Evolutionary conservation across 2,797 vertebrate species (phyloP), one percentile per base, ranked within the genome.

Genomic region (Eleutherodactylus coqui): DNA sequence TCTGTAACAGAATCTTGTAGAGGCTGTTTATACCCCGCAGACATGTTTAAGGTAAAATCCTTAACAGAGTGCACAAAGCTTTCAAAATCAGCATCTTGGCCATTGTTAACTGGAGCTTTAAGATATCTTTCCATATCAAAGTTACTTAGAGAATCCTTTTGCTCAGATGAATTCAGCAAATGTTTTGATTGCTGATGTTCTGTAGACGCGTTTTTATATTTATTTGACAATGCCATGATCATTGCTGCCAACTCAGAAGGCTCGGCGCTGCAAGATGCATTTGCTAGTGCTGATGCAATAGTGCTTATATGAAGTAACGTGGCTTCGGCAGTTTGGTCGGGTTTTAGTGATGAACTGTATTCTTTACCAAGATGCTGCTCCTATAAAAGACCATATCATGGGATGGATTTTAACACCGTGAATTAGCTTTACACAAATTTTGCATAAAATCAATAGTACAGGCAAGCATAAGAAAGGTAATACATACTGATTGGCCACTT

Each of bases 61-160:
- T 86, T 90, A 14, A 84, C 62, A 86, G 91, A 90, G 0, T 72
- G 16, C 60, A 83, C 38, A 76, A 85, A 14, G 19, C 88, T 94
- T 85, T 91, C 92, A 0, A 38, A 60, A 24, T 89, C 88, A 81
- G 88, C 92, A 89, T 94, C 93, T 49, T 72, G 91, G 76, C 89
- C 89, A 32, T 43, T 73, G 9, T 93, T 53, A 1, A 97, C 94
- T 0, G 93, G 93, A 91, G 91, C 95, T 90, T 93, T 96, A 64
- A 98, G 93, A 87, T 99, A 99, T 91, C 96, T 98, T 88, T 98
- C 97, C 85, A 99, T 94, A 91, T 99, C 96, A 84, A 51, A 53
- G 81, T 87, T 93, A 5, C 87, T 86, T 53, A 87, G 88, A 58
- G 36, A 89, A 19, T 89, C 94, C 88, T 90, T 94, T 89, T 96